Base-by-base conservation (phyloP, 2,888 invertebrate species). In the Phytoseiulus persimilis region DNA sequence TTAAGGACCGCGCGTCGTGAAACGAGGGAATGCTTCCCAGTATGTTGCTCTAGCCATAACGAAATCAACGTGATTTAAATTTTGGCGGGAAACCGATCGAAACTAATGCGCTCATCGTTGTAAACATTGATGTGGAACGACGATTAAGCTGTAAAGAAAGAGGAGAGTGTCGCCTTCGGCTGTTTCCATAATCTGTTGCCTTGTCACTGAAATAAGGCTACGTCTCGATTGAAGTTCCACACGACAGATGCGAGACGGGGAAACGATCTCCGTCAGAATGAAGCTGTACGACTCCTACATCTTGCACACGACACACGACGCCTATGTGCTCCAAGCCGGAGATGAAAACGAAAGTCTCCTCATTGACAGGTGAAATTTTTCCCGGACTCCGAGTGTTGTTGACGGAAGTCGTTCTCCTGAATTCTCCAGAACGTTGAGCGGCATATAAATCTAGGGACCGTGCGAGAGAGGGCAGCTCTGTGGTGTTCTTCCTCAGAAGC, bases 321-420 rank as follows among this genome's bases (percentile, higher is more conserved):
- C 45, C 11, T 87, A 87, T 45, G 87, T 45, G 33, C 87, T 87
- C 39, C 87, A 87, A 31, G 87, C 45, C 0, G 87, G 39, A 6
- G 31, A 33, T 33, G 87, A 45, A 87, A 39, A 33, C 87, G 87
- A 87, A 31, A 87, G 39, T 23, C 33, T 87, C 39, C 39, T 87
- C 33, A 87, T 87, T 87, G 87, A 87, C 87, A 87, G 87, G 87
- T 87, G 45, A n/a, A 45, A 31, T 33, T n/a, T n/a, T 28, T 33
- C 18, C 11, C 2, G 11, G 65, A 65, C 2, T 65, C 65, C 18
- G 1, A 2, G 18, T 23, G 65, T 28, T 65, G n/a, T n/a, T n/a
- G n/a, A n/a, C 65, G 65, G 65, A 39, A 39, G 39, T 39, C 39
- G 39, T 6, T 39, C 39, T 39, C 39, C 39, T 3, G 5, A 1